Base-by-base conservation (phyloP, 2,113 vertebrate genomes). In the Prietella phreatophila region DNA sequence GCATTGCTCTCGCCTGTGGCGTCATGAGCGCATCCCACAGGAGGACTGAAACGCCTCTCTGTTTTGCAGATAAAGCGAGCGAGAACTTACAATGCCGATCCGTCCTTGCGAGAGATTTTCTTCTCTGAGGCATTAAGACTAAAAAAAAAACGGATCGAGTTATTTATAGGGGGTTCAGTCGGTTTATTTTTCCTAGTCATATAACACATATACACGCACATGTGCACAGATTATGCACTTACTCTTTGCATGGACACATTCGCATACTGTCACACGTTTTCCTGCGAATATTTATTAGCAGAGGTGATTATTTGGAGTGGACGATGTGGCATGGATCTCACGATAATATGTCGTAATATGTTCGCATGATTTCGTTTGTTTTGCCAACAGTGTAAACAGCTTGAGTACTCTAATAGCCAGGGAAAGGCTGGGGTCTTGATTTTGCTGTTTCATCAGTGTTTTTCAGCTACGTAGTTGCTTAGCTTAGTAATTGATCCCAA, bases 71-170 rank as follows among this genome's bases (percentile, higher is more conserved):
- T 61, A 75, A 75, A 83, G 67, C 90, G 50, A 87, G 88, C 89
- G 91, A 91, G 91, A 92, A 94, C 94, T 95, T 95, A 94, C 94
- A 94, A 95, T 93, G 91, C 90, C 89, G 91, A 93, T 95, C 92
- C 93, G 89, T 87, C 90, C 87, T 85, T 91, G 55, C 93, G 91
- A 91, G 93, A 92, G 90, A 93, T 93, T 91, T 92, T 91, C 91
- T 92, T 93, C 91, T 93, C 90, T 89, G 90, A 84, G 88, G 93
- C 93, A 92, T 93, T 93, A 93, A 93, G 93, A 92, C 93, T 91
- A 91, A 92, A 42, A 93, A n/a, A n/a, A n/a, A 93, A 94, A 91
- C 91, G 93, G 93, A 93, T 93, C 86, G n/a, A 90, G 91, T 91
- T 93, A 91, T 93, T 93, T 94, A 93, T 93, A 93, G 93, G 92